Conservation (phyloP, 2,888 invertebrate genomes). For the Erebia palarica region DNA sequence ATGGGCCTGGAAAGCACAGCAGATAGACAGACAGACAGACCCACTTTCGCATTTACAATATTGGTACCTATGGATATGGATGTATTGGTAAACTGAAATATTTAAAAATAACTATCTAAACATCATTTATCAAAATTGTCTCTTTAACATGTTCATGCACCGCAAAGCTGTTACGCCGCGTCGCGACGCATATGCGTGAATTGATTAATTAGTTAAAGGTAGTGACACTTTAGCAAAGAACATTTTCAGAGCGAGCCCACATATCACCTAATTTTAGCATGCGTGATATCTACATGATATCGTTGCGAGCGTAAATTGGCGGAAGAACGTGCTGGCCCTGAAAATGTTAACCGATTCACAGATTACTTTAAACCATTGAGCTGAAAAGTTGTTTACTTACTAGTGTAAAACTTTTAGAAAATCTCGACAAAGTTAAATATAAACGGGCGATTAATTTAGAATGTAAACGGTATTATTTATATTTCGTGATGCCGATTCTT, state of each 20-base stretch:
- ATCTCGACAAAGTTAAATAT: neutral
- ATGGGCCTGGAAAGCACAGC: too few species aligned
- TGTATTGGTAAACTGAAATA: neutral
- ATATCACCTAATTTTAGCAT: slow-evolving; percentile 57
- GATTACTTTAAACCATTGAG: slow-evolving; percentile 26
- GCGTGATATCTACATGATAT: slow-evolving; percentile 51
- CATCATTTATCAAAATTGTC: neutral
- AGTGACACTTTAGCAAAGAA: slow-evolving; percentile 63
- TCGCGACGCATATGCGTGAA: slow-evolving; percentile 35
- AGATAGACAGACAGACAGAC: too few species aligned
- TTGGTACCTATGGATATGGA: neutral
- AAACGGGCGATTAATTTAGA: slow-evolving; percentile 6
- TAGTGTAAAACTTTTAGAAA: neutral
- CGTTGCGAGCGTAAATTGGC: slow-evolving; percentile 46
- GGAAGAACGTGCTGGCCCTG: slow-evolving; percentile 43
- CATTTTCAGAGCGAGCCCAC: slow-evolving; percentile 53
- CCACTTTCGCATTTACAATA: too few species aligned
- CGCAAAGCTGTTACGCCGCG: slow-evolving; percentile 3
- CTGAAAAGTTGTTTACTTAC: neutral
- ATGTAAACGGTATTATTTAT: slow-evolving; percentile 13
- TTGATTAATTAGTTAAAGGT: slow-evolving; percentile 65
- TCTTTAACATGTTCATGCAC: neutral
- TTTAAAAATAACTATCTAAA: neutral
- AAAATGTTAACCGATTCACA: slow-evolving; percentile 29
- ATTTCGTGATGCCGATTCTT: slow-evolving; percentile 90